phyloP scores from a whole-genome alignment of 2,797 vertebrate species.

The Dryobates pubescens region DNA sequence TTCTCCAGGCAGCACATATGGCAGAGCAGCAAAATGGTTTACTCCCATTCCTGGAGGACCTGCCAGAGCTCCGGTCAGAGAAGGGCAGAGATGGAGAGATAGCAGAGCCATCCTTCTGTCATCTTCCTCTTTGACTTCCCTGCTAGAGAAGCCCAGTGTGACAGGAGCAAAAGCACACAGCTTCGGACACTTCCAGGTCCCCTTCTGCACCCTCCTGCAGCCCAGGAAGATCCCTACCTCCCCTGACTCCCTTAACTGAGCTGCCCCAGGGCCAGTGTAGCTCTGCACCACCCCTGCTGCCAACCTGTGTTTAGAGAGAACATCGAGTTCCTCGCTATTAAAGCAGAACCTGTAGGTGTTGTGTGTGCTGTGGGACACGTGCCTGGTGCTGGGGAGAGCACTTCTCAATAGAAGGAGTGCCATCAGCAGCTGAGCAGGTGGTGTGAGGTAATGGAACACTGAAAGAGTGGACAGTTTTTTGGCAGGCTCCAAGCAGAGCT shows the following conservation, averaged over 20 bases:
- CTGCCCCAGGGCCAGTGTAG: neutral
- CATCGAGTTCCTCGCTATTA: neutral
- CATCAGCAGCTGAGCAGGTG: neutral
- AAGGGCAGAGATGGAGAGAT: neutral
- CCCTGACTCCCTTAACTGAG: neutral
- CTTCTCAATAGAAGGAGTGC: neutral
- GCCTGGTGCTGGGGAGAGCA: neutral
- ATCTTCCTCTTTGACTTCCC: neutral
- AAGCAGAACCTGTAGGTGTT: neutral
- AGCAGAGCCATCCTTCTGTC: neutral
- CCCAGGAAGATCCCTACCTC: neutral
- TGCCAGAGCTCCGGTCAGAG: rapidly evolving
- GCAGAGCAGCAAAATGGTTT: rapidly evolving
- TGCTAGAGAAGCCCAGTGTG: rapidly evolving
- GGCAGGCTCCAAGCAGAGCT: neutral
- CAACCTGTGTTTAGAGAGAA: neutral
- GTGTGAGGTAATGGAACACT: neutral
- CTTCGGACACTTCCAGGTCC: neutral
- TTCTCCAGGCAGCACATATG: neutral
- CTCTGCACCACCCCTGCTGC: neutral
- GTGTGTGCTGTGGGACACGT: neutral
- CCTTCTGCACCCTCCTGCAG: neutral
- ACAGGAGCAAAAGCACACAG: rapidly evolving
- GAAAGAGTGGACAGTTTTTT: neutral
- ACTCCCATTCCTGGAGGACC: rapidly evolving